Evolutionary conservation across 2,888 invertebrate genomes (phyloP).

Genomic region (Heliconius cydno): DNA sequence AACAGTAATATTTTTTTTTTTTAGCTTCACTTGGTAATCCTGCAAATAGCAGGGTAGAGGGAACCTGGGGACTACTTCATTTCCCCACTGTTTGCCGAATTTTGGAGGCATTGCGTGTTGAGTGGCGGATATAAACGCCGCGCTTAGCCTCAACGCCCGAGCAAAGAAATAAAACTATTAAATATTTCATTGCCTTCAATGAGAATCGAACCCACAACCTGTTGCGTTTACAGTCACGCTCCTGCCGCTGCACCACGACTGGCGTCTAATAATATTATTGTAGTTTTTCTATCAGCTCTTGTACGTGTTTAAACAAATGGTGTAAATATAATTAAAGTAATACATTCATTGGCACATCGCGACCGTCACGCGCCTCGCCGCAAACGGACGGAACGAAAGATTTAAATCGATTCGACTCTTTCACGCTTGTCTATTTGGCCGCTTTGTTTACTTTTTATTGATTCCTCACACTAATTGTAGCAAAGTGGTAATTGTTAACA

Average conservation of each 20-base stretch:
- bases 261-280: neutral
- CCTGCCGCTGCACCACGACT: too few species aligned
- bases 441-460: conserved; percentile 50
- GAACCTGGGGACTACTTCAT: too few species aligned
- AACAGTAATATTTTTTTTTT: neutral
- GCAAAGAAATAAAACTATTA: too few species aligned
- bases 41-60: too few species aligned
- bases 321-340: conserved; percentile 40
- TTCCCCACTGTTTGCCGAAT: too few species aligned
- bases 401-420: conserved; percentile 54
- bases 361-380: conserved; percentile 52
- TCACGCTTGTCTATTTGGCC: conserved; percentile 55
- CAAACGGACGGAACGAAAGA: conserved; percentile 56
- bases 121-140: too few species aligned
- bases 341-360: conserved; percentile 43
- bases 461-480: conserved; percentile 50
- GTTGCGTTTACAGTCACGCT: too few species aligned
- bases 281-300: neutral
- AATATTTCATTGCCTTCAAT: too few species aligned
- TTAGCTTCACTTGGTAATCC: too few species aligned
- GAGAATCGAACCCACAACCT: too few species aligned
- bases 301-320: conserved; percentile 21
- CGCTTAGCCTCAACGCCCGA: too few species aligned
- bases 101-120: too few species aligned
- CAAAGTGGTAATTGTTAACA: conserved; percentile 31